phyloP scores from a whole-genome alignment of 2,797 vertebrate species.

The Siniperca scherzeri region DNA sequence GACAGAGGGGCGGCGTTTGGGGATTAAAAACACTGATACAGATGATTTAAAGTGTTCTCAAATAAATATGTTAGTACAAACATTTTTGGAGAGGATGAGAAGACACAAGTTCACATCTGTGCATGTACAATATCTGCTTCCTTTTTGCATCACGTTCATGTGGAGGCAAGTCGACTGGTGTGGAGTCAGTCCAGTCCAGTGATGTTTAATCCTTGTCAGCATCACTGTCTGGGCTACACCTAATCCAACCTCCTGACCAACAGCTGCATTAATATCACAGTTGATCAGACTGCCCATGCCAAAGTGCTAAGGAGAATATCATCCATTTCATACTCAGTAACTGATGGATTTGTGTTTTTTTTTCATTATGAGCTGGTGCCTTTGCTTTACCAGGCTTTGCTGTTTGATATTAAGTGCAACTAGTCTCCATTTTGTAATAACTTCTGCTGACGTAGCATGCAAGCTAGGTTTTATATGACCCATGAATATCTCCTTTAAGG shows the following conservation, averaged over 20 bases:
- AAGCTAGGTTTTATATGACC: constrained; percentile 6
- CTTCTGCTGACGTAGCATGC: neutral
- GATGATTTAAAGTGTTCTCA: neutral
- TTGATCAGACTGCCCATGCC: neutral
- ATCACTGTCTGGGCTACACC: neutral
- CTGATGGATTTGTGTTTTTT: neutral
- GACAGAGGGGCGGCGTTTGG: too few relatives aligned
- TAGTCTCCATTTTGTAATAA: neutral
- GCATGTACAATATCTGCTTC: constrained; percentile 8
- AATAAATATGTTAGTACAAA: neutral
- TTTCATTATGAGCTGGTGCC: neutral
- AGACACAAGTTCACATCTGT: neutral
- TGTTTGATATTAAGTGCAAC: neutral
- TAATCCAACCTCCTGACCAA: constrained; percentile 23
- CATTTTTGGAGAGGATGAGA: neutral
- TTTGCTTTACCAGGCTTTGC: neutral
- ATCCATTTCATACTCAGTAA: neutral
- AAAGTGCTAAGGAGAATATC: neutral
- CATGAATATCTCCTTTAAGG: constrained; percentile 10
- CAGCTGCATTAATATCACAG: neutral
- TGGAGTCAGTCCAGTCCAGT: constrained; percentile 14
- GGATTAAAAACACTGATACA: neutral
- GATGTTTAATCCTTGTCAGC: constrained; percentile 16
- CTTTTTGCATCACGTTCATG: constrained; percentile 8
- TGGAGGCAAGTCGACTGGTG: neutral